A percentile compares a stretch with the other conserved stretches of the same genome.
Evolutionary conservation across 1,140 invertebrate genomes (phyloP).

Genomic region (Meteorus sp.): DNA sequence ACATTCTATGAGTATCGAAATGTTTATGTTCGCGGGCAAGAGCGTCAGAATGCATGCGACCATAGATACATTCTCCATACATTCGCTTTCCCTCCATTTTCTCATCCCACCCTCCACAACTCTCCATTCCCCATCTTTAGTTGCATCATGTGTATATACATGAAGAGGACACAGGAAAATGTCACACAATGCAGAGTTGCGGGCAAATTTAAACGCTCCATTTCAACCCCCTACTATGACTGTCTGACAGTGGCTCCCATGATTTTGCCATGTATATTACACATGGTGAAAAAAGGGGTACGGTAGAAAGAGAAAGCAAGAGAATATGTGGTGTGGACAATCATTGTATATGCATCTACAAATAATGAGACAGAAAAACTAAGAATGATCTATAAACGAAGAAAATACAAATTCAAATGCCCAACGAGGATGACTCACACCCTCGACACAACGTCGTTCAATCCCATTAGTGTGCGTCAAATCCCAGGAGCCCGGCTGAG

Average conservation of each 20-base stretch:
- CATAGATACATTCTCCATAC: not conserved
- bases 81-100: not conserved
- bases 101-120: constrained; percentile 12
- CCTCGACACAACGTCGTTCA: too few species aligned
- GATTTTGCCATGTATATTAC: constrained; percentile 4
- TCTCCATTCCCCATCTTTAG: not conserved
- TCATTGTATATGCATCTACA: too few species aligned
- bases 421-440: too few species aligned
- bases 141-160: not conserved
- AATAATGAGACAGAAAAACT: too few species aligned
- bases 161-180: not conserved
- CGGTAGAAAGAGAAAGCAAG: constrained; percentile 6
- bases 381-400: too few species aligned
- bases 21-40: not conserved
- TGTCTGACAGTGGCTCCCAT: constrained; percentile 14
- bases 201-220: constrained; percentile 21
- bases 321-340: too few species aligned
- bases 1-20: constrained; percentile 7
- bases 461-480: too few species aligned
- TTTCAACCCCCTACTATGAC: constrained; percentile 12
- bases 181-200: not conserved
- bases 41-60: constrained; percentile 3
- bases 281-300: not conserved
- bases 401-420: too few species aligned
- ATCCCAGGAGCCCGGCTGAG: too few species aligned